A percentile compares a stretch with the other conserved stretches of the same genome.
Conservation (phyloP, 2,888 invertebrate genomes). For the Sesia bembeciformis region DNA sequence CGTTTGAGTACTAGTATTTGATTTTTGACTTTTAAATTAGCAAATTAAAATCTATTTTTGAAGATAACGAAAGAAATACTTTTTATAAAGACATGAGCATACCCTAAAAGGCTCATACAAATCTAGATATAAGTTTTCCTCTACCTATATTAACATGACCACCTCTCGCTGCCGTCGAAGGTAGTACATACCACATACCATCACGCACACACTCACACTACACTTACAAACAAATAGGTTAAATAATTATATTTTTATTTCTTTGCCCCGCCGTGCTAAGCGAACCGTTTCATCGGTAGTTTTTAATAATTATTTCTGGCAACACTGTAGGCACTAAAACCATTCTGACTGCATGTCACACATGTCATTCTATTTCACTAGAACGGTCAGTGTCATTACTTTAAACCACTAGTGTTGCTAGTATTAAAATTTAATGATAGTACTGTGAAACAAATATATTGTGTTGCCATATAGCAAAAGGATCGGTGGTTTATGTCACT, state of each 20-base stretch:
- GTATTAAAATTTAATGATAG: background rate
- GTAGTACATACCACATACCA: background rate
- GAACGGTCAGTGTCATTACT: background rate
- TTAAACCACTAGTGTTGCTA: background rate
- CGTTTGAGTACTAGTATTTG: no score
- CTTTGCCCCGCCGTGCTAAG: slow-evolving; percentile 46
- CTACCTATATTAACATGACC: background rate
- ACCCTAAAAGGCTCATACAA: background rate
- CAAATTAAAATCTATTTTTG: no score
- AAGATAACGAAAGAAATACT: no score
- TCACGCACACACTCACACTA: slow-evolving; percentile 13
- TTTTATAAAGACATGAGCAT: no score
- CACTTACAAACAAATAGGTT: slow-evolving; percentile 21
- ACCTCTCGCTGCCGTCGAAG: background rate
- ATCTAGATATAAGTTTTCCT: background rate
- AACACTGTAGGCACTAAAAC: no score
- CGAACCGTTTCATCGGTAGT: slow-evolving; percentile 13
- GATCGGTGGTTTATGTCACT: no score
- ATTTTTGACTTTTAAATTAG: no score
- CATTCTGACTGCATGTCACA: no score
- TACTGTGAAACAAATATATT: no score
- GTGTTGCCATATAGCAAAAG: no score
- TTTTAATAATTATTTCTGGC: no score
- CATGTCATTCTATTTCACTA: background rate
- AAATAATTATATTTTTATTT: slow-evolving; percentile 1